phyloP scores from a whole-genome alignment of 1,140 invertebrate genomes.

The Eriocheir sinensis region DNA sequence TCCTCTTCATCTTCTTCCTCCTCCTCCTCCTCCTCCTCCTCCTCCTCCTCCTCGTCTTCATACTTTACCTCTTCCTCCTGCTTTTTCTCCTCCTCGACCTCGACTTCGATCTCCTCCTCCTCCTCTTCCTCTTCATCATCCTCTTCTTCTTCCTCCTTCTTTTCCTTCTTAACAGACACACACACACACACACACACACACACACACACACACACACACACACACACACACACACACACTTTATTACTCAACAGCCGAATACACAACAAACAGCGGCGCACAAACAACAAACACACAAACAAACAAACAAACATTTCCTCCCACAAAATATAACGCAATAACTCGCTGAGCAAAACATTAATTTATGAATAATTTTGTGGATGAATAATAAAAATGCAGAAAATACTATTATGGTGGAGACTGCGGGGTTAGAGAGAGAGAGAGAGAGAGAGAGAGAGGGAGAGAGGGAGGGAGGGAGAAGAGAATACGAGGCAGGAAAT shows the following conservation, averaged over 20 bases:
- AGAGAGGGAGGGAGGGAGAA: neutral
- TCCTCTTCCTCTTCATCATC: no score
- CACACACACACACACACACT: slow-evolving; percentile 15
- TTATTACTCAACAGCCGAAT: no score
- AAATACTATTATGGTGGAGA: neutral
- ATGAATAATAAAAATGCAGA: neutral
- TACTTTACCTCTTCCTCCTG: no score
- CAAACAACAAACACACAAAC: neutral
- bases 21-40: no score
- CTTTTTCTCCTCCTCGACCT: no score
- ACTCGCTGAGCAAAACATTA: neutral
- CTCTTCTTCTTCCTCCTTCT: no score
- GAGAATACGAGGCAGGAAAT: neutral
- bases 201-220: slow-evolving; percentile 22
- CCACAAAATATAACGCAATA: neutral
- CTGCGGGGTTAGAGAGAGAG: neutral
- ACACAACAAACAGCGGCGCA: no score
- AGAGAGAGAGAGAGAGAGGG: neutral
- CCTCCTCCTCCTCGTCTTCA: no score
- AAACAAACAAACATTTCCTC: neutral
- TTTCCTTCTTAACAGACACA: no score
- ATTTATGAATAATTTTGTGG: neutral
- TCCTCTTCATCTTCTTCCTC: no score
- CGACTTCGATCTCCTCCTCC: no score
- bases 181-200: slow-evolving; percentile 22